These are phyloP conservation scores for Drosophila willistoni DNA, from an alignment of 1,140 invertebrate genomes.

Conservation along the genomic window DNA sequence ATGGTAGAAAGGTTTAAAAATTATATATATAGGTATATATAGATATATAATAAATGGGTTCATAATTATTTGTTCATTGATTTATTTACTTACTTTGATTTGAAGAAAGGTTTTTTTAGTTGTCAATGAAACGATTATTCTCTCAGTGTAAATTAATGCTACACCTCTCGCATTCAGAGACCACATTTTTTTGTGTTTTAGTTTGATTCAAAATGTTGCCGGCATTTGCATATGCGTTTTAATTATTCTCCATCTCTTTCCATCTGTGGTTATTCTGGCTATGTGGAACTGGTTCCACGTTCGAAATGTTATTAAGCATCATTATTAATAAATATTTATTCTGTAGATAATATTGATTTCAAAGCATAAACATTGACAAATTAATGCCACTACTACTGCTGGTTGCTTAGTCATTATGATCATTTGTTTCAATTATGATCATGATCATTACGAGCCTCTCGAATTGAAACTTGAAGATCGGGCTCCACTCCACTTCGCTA, in stretches of 20 bases:
- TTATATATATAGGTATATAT: too few relatives aligned
- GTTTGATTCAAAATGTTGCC: slow-evolving; percentile 24
- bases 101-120: too few relatives aligned
- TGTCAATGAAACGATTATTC: neutral
- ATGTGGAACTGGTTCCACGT: slow-evolving; percentile 29
- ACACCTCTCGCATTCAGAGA: slow-evolving; percentile 26
- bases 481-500: slow-evolving; percentile 38
- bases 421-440: slow-evolving; percentile 24
- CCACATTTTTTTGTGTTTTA: slow-evolving; percentile 1
- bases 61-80: too few relatives aligned
- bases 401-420: slow-evolving; percentile 55
- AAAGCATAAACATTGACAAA: slow-evolving; percentile 76
- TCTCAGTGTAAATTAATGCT: slow-evolving; percentile 18
- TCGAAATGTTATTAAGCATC: slow-evolving; percentile 48
- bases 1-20: too few relatives aligned
- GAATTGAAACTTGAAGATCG: slow-evolving; percentile 39
- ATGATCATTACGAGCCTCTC: slow-evolving; percentile 53
- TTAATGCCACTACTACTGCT: slow-evolving; percentile 56
- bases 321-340: slow-evolving; percentile 66
- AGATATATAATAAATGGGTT: too few relatives aligned
- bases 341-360: slow-evolving; percentile 73
- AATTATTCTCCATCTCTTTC: slow-evolving; percentile 29
- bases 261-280: neutral
- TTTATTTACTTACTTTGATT: too few relatives aligned
- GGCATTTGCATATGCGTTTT: slow-evolving; percentile 56